Evolutionary conservation across 2,113 vertebrate species (phyloP), one percentile per base, ranked within the genome.

Genomic region (Haplochromis burtoni): DNA sequence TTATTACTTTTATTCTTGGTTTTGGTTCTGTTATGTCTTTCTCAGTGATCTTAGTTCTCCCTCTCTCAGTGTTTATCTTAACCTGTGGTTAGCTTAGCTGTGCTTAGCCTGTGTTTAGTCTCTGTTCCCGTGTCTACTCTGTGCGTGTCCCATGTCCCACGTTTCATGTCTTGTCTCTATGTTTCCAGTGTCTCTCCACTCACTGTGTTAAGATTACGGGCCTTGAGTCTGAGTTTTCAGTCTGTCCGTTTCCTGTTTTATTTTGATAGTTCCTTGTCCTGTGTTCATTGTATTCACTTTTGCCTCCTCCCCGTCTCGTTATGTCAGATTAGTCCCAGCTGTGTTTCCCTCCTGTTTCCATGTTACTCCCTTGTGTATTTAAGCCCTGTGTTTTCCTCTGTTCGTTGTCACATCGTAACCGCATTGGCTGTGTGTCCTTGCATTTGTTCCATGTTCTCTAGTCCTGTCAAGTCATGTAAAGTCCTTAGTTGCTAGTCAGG

Each of bases 391-490:
- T 33, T 33, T 63, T 35, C 59, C 31, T 31, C 29, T 35, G 10
- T 63, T 10, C 0, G 2, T 63, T 63, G 59, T 63, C 14, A 4
- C 59, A 35, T 63, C 0, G 4, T 63, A 63, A 63, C 6, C 31
- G 19, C 17, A 63, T 63, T 35, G 59, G 10, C 6, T 63, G 31
- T 7, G 6, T 35, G 59, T n/a, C 17, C 31, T 63, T 63, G 31
- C 31, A n/a, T 63, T 63, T n/a, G 31, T 33, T n/a, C 61, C 17
- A 8, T 66, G 0, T 66, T 0, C 17, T 12, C 2, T 12, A 11
- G 0, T 63, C 31, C 6, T 35, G 31, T 63, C 6, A n/a, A 63
- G 2, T 35, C 10, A 35, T 10, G 0, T 33, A 0, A 63, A 19
- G 31, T 35, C 59, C 2, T 63, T 5, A 1, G 31, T 35, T 63